Conservation (phyloP, 35 echinoderm and acorn worm species). For the Hemicentrotus pulcherrimus region DNA sequence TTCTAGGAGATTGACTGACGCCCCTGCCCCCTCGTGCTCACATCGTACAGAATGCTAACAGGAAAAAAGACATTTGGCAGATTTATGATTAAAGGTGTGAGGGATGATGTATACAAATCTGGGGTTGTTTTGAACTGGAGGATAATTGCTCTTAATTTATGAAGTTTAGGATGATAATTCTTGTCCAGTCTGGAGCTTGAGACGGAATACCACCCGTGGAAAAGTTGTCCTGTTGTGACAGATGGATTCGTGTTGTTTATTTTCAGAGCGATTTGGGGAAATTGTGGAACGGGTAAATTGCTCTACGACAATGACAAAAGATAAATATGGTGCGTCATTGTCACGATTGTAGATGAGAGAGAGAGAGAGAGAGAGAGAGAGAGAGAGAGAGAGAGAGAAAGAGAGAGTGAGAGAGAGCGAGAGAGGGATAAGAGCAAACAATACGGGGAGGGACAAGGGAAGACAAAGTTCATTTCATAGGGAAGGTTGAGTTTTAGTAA, state of each 20-base stretch:
- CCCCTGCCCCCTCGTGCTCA: background rate
- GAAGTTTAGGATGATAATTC: slow-evolving; percentile 12
- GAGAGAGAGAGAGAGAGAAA: too few relatives aligned
- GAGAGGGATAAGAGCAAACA: too few relatives aligned
- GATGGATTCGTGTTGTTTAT: background rate
- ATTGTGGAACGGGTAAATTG: background rate
- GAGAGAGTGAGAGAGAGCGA: too few relatives aligned
- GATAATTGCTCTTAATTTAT: slow-evolving; percentile 35
- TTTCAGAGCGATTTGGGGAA: background rate
- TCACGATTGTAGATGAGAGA: too few relatives aligned
- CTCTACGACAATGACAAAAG: background rate
- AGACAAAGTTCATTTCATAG: too few relatives aligned
- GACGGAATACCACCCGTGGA: background rate
- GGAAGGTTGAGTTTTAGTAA: too few relatives aligned
- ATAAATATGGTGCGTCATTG: background rate
- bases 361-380: too few relatives aligned
- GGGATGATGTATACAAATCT: slow-evolving; percentile 17
- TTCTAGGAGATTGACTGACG: background rate
- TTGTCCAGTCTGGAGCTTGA: background rate
- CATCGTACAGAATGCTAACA: background rate
- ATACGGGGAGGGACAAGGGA: too few relatives aligned
- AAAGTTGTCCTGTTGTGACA: background rate
- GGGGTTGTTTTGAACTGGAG: background rate
- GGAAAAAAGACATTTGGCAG: background rate
- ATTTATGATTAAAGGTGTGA: background rate